These are phyloP conservation scores for Nothobranchius furzeri DNA, from an alignment of 2,113 vertebrate species.

Conservation along the genomic window DNA sequence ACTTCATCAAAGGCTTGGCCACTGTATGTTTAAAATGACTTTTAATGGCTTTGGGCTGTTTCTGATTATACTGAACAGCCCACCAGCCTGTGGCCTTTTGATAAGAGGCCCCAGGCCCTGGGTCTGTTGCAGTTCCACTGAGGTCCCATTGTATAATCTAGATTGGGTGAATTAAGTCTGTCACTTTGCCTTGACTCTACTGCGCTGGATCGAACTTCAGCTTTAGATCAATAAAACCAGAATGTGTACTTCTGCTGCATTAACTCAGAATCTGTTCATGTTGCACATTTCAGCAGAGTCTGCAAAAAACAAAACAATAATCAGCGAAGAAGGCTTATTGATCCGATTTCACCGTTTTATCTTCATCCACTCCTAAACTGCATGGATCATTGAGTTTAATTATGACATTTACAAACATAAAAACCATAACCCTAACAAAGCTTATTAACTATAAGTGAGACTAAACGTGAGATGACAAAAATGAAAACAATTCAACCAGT, in stretches of 20 bases:
- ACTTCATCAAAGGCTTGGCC: neutral
- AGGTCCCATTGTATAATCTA: neutral
- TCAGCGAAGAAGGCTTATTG: neutral
- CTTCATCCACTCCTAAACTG: too few relatives aligned
- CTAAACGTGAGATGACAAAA: neutral
- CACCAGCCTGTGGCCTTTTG: neutral
- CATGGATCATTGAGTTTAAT: neutral
- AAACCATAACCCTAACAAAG: neutral
- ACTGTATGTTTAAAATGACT: neutral
- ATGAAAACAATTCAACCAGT: too few relatives aligned
- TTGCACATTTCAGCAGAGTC: neutral
- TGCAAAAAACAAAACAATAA: too few relatives aligned
- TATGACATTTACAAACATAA: neutral
- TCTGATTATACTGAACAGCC: neutral
- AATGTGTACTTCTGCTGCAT: neutral
- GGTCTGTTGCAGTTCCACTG: constrained; percentile 3
- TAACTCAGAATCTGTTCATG: neutral
- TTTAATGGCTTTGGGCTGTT: neutral
- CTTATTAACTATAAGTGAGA: neutral
- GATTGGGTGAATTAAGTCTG: neutral
- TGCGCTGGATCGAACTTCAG: neutral
- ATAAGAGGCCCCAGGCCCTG: neutral
- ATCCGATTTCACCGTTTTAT: neutral
- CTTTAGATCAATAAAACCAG: neutral
- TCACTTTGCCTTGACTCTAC: neutral